Percentiles rank a stretch among this genome's conserved stretches.
phyloP scores from a whole-genome alignment of 1,140 invertebrate genomes.

The Brachionus calyciflorus region DNA sequence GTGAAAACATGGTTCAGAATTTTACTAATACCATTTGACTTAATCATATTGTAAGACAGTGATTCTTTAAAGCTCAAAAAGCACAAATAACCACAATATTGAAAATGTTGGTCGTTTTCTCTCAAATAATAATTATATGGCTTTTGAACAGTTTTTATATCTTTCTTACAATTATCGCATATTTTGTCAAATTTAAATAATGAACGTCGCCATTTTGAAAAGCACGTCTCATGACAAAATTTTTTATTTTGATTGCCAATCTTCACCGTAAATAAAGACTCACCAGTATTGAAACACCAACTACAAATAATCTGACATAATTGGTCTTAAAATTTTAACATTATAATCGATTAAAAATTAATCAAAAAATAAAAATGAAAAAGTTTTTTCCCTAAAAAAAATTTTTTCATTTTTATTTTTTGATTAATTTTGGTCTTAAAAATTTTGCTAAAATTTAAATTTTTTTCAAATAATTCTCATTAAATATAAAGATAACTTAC shows the following conservation, averaged over 20 bases:
- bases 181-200: conserved; percentile 19
- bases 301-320: not conserved
- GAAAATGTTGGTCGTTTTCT: conserved; percentile 33
- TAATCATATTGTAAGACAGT: conserved; percentile 25
- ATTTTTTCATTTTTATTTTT: too few species aligned
- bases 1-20: not conserved
- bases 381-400: too few species aligned
- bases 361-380: too few species aligned
- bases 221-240: conserved; percentile 11
- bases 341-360: too few species aligned
- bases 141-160: not conserved
- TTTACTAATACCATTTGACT: conserved; percentile 21
- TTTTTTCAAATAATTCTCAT: too few species aligned
- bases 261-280: not conserved
- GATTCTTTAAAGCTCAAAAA: conserved; percentile 19
- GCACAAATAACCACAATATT: conserved; percentile 29
- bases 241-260: not conserved
- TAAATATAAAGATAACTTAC: too few species aligned
- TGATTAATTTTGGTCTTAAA: too few species aligned
- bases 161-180: conserved; percentile 17
- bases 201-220: conserved; percentile 5
- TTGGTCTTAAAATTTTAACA: not conserved
- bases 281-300: conserved; percentile 29
- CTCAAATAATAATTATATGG: not conserved
- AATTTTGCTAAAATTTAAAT: too few species aligned